phyloP scores from a whole-genome alignment of 2,797 vertebrate species.

The Vireo griseus region DNA sequence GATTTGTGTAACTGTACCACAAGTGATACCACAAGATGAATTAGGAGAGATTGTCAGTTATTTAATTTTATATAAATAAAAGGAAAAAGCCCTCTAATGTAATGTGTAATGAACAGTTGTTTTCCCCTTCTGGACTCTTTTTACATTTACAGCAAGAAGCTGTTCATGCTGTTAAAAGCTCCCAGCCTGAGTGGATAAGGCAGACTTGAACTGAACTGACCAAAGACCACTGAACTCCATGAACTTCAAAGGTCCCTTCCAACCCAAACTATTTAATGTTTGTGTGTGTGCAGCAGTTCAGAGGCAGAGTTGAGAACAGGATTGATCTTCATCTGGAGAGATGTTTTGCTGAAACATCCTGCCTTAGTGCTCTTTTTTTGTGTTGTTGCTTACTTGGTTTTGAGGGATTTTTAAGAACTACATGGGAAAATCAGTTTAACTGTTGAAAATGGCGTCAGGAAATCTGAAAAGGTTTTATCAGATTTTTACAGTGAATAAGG shows the following conservation, averaged over 20 bases:
- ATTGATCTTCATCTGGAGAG: not conserved
- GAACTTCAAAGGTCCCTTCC: not conserved
- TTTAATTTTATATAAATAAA: not conserved
- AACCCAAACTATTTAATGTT: not conserved
- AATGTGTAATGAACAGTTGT: not conserved
- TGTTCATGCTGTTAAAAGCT: rapidly evolving
- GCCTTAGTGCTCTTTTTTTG: not conserved
- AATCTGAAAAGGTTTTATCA: not conserved
- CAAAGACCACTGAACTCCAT: rapidly evolving
- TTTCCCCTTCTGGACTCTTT: not conserved
- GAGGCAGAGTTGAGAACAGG: not conserved
- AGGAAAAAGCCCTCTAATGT: not conserved
- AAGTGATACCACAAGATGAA: not conserved
- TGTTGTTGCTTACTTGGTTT: not conserved
- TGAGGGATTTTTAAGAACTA: not conserved
- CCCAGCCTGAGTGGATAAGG: not conserved
- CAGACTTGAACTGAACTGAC: not conserved
- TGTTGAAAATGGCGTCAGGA: not conserved
- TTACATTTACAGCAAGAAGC: not conserved
- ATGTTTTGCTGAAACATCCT: not conserved
- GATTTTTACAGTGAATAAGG: not conserved
- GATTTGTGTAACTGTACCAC: not conserved
- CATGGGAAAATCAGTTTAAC: not conserved
- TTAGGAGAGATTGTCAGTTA: not conserved
- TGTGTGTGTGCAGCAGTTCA: not conserved